Base-by-base conservation (phyloP, 2,113 vertebrate genomes). In the Amia ocellicauda region DNA sequence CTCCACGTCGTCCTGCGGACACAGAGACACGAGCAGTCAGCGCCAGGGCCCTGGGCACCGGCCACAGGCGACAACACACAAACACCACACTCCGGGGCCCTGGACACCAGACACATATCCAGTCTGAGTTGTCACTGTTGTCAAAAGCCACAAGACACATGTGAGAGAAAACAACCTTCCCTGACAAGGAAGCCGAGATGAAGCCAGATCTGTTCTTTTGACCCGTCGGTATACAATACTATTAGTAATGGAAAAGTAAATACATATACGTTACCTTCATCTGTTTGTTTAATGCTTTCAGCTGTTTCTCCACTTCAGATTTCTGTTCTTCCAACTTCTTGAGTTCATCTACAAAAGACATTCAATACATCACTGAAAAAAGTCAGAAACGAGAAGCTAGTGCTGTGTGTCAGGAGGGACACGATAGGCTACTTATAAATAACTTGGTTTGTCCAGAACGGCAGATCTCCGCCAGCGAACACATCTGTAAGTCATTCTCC, bases 321-420 rank as follows among this genome's bases (percentile, higher is more conserved):
- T 98, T 98, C 72, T 97, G 94, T 52, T 94, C 93, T 73, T 97
- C 93, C 69, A 97, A 71, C 68, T 93, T 94, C 80, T 90, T 87
- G 36, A 90, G 86, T 43, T 89, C 90, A 88, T 83, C 97, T 99
- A 69, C 51, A 74, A 78, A 20, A 51, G 57, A 16, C 13, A 47
- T 4, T 4, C 13, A 8, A 47, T 8, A n/a, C 14, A 47, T n/a
- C n/a, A n/a, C n/a, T n/a, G n/a, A n/a, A n/a, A n/a, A n/a, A n/a
- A n/a, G n/a, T n/a, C n/a, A n/a, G n/a, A n/a, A n/a, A n/a, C n/a
- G n/a, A n/a, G n/a, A n/a, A n/a, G 20, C 19, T 23, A 20, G 47
- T 7, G 7, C 47, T 50, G 47, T 50, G n/a, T 8, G 14, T 4
- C 2, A 50, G 47, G 17, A 20, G 54, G 27, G 27, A 31, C 36